Evolutionary conservation across 2,797 vertebrate species (phyloP).

Genomic region (Coluber constrictor): DNA sequence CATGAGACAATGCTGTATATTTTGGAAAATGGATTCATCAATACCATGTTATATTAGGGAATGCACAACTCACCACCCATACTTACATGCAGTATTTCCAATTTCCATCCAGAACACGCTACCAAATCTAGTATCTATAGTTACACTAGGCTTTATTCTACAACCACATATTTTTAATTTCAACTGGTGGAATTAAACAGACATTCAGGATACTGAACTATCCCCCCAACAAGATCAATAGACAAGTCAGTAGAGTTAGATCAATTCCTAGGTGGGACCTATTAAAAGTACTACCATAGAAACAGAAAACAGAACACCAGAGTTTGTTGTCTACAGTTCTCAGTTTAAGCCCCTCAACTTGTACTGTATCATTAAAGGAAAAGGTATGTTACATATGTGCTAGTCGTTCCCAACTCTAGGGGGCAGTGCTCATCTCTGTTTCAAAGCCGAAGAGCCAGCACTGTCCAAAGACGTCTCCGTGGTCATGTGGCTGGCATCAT

Average conservation of each 20-base stretch:
- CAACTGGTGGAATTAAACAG: not conserved
- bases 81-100: not conserved
- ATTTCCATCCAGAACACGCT: not conserved
- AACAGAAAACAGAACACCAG: not conserved
- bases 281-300: not conserved
- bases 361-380: not conserved
- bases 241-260: not conserved
- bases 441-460: no score
- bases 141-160: not conserved
- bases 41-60: not conserved
- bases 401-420: no score
- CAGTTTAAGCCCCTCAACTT: not conserved
- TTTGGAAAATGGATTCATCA: not conserved
- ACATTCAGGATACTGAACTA: not conserved
- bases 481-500: no score
- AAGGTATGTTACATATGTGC: no score
- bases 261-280: not conserved
- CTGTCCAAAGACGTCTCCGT: no score
- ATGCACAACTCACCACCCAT: not conserved
- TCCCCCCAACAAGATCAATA: not conserved
- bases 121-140: not conserved
- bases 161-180: not conserved
- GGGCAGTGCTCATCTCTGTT: no score
- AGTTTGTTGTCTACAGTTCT: not conserved
- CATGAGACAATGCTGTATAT: not conserved